Percentiles rank a stretch among this genome's conserved stretches.
Conservation (phyloP, 2,797 vertebrate genomes). For the Siniperca obscura region DNA sequence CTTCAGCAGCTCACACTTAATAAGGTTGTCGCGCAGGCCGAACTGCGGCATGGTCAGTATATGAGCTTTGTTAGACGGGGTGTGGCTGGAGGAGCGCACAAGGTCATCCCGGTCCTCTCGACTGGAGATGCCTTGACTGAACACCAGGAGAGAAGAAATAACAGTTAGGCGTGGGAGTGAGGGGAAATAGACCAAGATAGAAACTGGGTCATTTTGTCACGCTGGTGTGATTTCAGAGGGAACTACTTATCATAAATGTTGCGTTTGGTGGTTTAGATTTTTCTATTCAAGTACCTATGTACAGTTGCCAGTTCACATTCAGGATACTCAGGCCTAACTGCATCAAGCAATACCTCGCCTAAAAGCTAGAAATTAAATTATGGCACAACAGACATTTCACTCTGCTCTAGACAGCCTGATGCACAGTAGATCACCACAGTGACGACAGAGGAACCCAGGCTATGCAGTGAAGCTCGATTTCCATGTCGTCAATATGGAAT, state of each 20-base stretch:
- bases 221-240: conserved; percentile 20
- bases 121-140: conserved; percentile 83
- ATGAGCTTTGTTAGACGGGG: conserved; percentile 87
- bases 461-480: conserved; percentile 48
- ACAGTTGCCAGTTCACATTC: not conserved
- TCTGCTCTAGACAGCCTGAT: conserved; percentile 21
- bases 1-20: conserved; percentile 91
- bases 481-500: conserved; percentile 45
- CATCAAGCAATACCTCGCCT: not conserved
- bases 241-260: not conserved
- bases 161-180: conserved; percentile 1
- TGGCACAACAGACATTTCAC: not conserved
- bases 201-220: conserved; percentile 22
- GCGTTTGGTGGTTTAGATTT: not conserved
- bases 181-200: conserved; percentile 22
- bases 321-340: not conserved
- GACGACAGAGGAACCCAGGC: conserved; percentile 15
- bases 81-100: conserved; percentile 86
- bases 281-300: not conserved
- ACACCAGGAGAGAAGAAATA: conserved; percentile 30
- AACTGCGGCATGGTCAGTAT: conserved; percentile 91
- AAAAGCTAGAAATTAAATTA: conserved; percentile 35
- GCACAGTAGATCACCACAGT: conserved; percentile 17
- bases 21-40: conserved; percentile 90
- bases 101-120: conserved; percentile 86